Evolutionary conservation across 1,140 invertebrate species (phyloP).

Genomic region (Helicoverpa zea): DNA sequence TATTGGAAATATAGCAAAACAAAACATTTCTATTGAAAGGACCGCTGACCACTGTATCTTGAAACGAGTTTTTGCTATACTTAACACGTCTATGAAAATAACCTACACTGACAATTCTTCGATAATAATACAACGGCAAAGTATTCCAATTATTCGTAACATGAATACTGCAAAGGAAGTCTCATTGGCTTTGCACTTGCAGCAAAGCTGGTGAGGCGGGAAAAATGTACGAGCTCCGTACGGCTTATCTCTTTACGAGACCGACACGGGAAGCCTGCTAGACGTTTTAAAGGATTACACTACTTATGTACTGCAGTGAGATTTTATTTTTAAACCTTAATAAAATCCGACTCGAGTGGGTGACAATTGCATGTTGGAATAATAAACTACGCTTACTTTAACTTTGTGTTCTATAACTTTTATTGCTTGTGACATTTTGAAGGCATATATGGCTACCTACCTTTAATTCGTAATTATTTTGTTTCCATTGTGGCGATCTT

Average conservation of each 20-base stretch:
- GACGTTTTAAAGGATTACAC: constrained; percentile 52
- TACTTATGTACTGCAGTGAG: constrained; percentile 14
- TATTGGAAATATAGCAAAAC: no score
- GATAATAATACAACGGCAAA: background rate
- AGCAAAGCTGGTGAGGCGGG: constrained; percentile 27
- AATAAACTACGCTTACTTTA: no score
- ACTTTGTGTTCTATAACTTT: no score
- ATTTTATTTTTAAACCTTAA: constrained; percentile 29
- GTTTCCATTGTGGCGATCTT: no score
- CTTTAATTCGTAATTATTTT: no score
- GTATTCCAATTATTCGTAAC: constrained; percentile 15
- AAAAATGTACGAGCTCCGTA: constrained; percentile 51
- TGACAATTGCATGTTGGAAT: constrained; percentile 1
- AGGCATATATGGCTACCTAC: no score
- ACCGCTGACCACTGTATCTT: no score
- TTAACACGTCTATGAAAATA: background rate
- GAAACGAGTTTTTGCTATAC: no score
- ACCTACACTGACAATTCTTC: background rate
- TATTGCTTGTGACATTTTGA: no score
- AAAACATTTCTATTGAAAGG: no score
- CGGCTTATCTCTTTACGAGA: constrained; percentile 50
- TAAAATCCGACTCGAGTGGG: constrained; percentile 1
- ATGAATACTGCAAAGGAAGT: constrained; percentile 14
- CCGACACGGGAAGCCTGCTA: constrained; percentile 35
- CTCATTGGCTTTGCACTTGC: constrained; percentile 34